These are phyloP conservation scores for Trematomus loennbergii DNA, from an alignment of 2,113 vertebrate species.

Conservation along the genomic window DNA sequence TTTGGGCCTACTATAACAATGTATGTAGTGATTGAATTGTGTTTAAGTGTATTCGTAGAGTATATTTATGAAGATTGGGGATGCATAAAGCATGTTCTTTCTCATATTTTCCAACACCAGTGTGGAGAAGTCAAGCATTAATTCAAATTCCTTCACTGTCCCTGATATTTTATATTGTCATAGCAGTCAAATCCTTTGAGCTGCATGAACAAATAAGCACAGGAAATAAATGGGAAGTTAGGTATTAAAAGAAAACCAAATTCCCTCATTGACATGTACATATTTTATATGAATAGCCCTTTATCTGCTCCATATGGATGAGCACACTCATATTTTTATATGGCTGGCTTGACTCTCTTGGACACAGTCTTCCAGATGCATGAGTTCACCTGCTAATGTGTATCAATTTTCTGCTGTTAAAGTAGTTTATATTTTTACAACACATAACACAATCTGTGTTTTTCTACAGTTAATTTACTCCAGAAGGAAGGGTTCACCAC, in stretches of 20 bases:
- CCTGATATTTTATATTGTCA: conserved; percentile 38
- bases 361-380: conserved; percentile 31
- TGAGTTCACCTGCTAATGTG: conserved; percentile 41
- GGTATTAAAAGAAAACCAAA: conserved; percentile 13
- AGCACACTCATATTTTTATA: conserved; percentile 25
- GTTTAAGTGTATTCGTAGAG: conserved; percentile 34
- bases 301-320: conserved; percentile 13
- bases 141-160: conserved; percentile 35
- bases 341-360: conserved; percentile 8
- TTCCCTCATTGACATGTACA: conserved; percentile 15
- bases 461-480: conserved; percentile 33
- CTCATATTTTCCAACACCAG: conserved; percentile 29
- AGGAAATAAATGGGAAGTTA: background rate
- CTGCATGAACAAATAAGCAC: conserved; percentile 25
- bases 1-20: conserved; percentile 28
- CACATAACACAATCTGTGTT: conserved; percentile 20
- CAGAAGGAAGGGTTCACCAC: background rate
- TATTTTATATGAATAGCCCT: conserved; percentile 18
- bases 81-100: conserved; percentile 28
- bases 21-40: conserved; percentile 30
- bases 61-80: conserved; percentile 47
- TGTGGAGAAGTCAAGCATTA: conserved; percentile 21
- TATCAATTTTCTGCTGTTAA: conserved; percentile 34
- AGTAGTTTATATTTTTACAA: conserved; percentile 15
- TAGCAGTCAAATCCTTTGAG: conserved; percentile 2